Conservation (phyloP, 2,888 invertebrate species). For the Oasisia sp. region DNA sequence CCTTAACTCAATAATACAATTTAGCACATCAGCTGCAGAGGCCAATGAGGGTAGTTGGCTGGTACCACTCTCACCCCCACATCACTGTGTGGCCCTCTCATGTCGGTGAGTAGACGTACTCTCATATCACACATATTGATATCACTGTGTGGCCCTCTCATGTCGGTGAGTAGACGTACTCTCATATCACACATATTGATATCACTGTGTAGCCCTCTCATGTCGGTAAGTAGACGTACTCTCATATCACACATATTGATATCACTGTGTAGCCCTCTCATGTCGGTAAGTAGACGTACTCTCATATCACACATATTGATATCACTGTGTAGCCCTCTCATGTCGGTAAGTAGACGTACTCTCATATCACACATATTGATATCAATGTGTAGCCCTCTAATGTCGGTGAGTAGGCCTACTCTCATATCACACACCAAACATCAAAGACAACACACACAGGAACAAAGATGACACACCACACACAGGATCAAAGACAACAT, state of each 20-base stretch:
- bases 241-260: neutral
- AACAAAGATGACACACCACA: no score
- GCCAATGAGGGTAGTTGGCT: constrained; percentile 82
- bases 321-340: constrained; percentile 89
- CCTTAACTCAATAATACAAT: neutral
- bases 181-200: constrained; percentile 55
- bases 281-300: constrained; percentile 74
- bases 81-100: constrained; percentile 89
- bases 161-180: constrained; percentile 73
- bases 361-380: constrained; percentile 56
- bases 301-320: constrained; percentile 71
- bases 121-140: constrained; percentile 71
- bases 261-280: constrained; percentile 89
- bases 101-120: constrained; percentile 75
- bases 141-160: constrained; percentile 89
- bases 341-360: constrained; percentile 73
- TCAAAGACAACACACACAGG: no score
- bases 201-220: constrained; percentile 89
- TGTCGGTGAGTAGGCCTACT: constrained; percentile 73
- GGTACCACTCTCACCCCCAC: constrained; percentile 92
- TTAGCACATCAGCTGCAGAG: constrained; percentile 61
- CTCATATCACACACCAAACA: neutral
- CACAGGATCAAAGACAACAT: no score
- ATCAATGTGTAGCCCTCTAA: constrained; percentile 89
- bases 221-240: constrained; percentile 73